Conservation (phyloP, 2,113 vertebrate species). For the Pterophyllum scalare region DNA sequence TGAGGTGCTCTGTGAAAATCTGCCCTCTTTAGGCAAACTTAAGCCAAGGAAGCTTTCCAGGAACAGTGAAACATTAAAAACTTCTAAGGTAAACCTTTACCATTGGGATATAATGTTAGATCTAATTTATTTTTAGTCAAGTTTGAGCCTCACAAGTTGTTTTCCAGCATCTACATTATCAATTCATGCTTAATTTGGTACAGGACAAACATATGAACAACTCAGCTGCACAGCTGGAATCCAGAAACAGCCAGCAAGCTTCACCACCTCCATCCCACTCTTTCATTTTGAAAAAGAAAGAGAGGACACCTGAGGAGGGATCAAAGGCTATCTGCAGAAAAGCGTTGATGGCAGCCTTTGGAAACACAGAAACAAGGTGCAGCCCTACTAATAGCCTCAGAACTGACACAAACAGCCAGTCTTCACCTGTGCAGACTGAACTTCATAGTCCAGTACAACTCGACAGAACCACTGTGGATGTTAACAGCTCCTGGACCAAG, state of each 20-base stretch:
- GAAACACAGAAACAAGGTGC: constrained; percentile 28
- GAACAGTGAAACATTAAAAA: neutral
- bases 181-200: neutral
- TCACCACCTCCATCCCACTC: constrained; percentile 20
- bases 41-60: constrained; percentile 57
- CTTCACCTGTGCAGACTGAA: constrained; percentile 38
- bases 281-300: constrained; percentile 61
- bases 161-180: neutral
- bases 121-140: neutral
- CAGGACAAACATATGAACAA: constrained; percentile 19
- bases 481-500: neutral
- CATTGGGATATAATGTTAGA: neutral
- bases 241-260: neutral
- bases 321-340: constrained; percentile 75
- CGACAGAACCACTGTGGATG: neutral
- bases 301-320: constrained; percentile 69
- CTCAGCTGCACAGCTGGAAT: constrained; percentile 1
- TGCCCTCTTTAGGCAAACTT: constrained; percentile 12
- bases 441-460: neutral
- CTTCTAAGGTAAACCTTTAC: constrained; percentile 43
- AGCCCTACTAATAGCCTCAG: neutral
- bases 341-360: constrained; percentile 75
- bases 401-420: neutral
- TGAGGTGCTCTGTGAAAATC: neutral
- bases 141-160: neutral